Evolutionary conservation across 2,888 invertebrate genomes (phyloP).

Genomic region (Callosobruchus maculatus): DNA sequence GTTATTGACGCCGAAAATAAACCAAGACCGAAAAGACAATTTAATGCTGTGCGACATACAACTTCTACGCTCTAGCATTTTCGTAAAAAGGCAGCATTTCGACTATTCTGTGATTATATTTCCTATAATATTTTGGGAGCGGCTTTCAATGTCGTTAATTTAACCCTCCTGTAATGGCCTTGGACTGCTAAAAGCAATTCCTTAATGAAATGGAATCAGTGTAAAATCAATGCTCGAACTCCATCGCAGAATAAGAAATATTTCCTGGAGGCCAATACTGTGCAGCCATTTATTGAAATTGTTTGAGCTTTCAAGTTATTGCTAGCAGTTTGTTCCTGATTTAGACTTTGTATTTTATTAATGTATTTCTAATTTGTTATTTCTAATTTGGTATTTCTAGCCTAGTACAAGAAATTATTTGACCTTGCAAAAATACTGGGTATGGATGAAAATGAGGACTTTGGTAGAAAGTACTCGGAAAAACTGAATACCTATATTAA

Average conservation of each 20-base stretch:
- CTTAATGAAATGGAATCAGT: background rate
- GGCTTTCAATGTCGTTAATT: background rate
- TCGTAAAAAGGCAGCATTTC: background rate
- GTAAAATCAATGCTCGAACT: background rate
- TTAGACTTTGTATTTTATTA: background rate
- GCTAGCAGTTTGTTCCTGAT: background rate
- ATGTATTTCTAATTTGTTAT: background rate
- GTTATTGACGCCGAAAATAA: too few relatives aligned
- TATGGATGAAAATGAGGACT: too few relatives aligned
- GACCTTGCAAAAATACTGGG: too few relatives aligned
- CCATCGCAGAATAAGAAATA: background rate
- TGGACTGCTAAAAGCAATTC: background rate
- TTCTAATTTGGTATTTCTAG: too few relatives aligned
- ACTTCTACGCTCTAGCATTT: background rate
- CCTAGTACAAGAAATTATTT: too few relatives aligned
- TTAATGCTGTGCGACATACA: background rate
- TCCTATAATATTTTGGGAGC: background rate
- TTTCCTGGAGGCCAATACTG: background rate
- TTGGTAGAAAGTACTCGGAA: too few relatives aligned
- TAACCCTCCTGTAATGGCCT: background rate
- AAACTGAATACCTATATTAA: too few relatives aligned
- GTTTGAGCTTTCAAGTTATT: background rate
- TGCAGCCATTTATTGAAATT: background rate
- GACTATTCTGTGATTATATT: background rate
- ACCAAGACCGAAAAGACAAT: too few relatives aligned